phyloP scores from a whole-genome alignment of 2,888 invertebrate species.

The Augochlorella aurata region DNA sequence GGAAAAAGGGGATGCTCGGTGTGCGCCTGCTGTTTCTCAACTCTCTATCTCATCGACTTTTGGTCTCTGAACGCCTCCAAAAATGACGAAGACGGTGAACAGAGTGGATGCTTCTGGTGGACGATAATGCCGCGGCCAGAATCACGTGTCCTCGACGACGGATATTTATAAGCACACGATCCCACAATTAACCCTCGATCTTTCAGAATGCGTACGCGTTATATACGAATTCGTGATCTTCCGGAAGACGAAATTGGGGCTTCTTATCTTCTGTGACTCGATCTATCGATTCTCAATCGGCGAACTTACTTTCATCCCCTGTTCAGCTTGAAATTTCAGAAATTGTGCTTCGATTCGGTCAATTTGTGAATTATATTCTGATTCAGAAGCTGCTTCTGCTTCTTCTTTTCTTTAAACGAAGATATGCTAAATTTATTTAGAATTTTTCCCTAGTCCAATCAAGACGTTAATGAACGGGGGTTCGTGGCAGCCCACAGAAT shows the following conservation, averaged over 20 bases:
- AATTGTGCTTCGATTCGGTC: too few relatives aligned
- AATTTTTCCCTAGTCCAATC: background rate
- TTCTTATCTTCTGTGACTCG: too few relatives aligned
- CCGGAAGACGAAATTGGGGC: too few relatives aligned
- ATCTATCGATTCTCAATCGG: too few relatives aligned
- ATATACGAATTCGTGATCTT: too few relatives aligned
- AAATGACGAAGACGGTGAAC: constrained; percentile 62
- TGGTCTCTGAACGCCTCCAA: constrained; percentile 61
- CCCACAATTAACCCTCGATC: background rate
- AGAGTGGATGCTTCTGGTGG: constrained; percentile 58
- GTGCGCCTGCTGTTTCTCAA: constrained; percentile 79
- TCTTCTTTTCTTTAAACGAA: too few relatives aligned
- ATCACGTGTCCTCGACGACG: constrained; percentile 37
- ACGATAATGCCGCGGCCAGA: constrained; percentile 47
- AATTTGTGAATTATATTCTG: too few relatives aligned
- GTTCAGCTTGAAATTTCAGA: too few relatives aligned
- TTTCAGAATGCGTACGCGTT: too few relatives aligned
- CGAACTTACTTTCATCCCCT: too few relatives aligned
- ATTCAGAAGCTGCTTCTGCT: too few relatives aligned
- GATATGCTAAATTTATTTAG: too few relatives aligned
- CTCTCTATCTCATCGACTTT: constrained; percentile 73
- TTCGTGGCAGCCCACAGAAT: constrained; percentile 13
- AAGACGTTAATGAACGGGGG: background rate
- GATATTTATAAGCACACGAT: constrained; percentile 34
- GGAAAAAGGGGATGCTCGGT: constrained; percentile 68